Percentiles rank a stretch among this genome's conserved stretches.
Evolutionary conservation across 1,140 invertebrate species (phyloP).

Genomic region (Trachymyrmex cornetzi): DNA sequence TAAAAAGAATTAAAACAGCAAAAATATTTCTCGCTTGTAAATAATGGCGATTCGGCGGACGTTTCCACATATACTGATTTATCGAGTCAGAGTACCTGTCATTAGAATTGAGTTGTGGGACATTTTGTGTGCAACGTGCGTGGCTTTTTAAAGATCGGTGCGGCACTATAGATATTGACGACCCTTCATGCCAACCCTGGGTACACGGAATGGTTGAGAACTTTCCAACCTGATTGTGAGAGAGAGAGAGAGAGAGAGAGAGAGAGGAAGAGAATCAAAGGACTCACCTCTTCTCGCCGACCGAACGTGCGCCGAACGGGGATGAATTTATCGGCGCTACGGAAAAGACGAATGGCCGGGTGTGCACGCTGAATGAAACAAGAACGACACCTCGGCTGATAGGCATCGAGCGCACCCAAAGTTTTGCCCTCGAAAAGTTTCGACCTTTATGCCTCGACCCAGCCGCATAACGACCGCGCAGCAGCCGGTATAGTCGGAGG

Average conservation of each 20-base stretch:
- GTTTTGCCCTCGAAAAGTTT: conserved; percentile 39
- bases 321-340: conserved; percentile 52
- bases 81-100: conserved; percentile 22
- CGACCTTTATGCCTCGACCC: conserved; percentile 16
- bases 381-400: conserved; percentile 45
- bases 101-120: conserved; percentile 36
- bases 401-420: conserved; percentile 20
- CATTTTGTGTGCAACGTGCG: conserved; percentile 9
- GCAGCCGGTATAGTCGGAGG: not conserved
- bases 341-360: conserved; percentile 39
- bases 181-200: conserved; percentile 7
- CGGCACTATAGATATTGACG: conserved; percentile 2
- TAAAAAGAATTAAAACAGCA: conserved; percentile 34
- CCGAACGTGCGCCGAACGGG: conserved; percentile 19
- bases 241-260: not conserved
- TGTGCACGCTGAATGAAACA: conserved; percentile 50
- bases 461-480: conserved; percentile 11
- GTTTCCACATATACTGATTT: conserved; percentile 5
- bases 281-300: not conserved
- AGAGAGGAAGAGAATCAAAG: not conserved
- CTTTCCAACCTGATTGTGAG: conserved; percentile 11
- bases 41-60: conserved; percentile 16
- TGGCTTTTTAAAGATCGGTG: conserved; percentile 24
- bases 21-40: conserved; percentile 41
- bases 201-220: conserved; percentile 1